Evolutionary conservation across 2,113 vertebrate species (phyloP), one percentile per base, ranked within the genome.

Genomic region (Albula goreensis): DNA sequence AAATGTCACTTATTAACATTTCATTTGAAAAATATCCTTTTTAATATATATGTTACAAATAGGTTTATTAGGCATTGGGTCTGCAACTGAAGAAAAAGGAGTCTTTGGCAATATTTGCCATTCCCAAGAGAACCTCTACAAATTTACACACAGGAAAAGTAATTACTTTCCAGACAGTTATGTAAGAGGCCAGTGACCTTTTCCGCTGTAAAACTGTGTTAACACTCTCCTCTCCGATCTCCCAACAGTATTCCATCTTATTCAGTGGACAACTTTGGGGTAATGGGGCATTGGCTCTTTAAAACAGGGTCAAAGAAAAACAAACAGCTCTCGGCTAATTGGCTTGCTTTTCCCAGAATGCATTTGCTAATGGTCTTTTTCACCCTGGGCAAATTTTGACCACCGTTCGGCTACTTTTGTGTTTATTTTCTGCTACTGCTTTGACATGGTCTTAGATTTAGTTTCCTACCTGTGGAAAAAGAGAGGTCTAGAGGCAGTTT

Each of bases 111-210:
- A 70, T 70, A n/a, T 70, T 25, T 70, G 17, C 63, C n/a, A 19
- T n/a, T 70, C 63, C 63, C 63, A 22, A 70, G 63, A 8, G 63
- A 70, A 15, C 17, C 13, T 70, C 22, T 70, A n/a, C 17, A 17
- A 17, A 70, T 70, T 70, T 70, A n/a, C 63, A 70, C 63, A 70
- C 63, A 70, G 63, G 63, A 70, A 70, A 70, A n/a, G 63, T 22
- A 70, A 70, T 70, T 70, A 70, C 63, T 22, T 70, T 70, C 63
- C 63, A 70, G 63, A 70, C 63, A 2, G 63, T 70, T 70, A 17
- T 22, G 63, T 70, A 70, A 70, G 5, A 70, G 22, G 13, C 13
- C 6, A 70, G 63, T 70, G 63, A 70, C 17, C 63, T 70, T 70
- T 22, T 4, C 19, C 19, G 63, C 63, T n/a, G 63, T 70, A 17